Base-by-base conservation (phyloP, 2,797 vertebrate species). In the Okamejei kenojei region DNA sequence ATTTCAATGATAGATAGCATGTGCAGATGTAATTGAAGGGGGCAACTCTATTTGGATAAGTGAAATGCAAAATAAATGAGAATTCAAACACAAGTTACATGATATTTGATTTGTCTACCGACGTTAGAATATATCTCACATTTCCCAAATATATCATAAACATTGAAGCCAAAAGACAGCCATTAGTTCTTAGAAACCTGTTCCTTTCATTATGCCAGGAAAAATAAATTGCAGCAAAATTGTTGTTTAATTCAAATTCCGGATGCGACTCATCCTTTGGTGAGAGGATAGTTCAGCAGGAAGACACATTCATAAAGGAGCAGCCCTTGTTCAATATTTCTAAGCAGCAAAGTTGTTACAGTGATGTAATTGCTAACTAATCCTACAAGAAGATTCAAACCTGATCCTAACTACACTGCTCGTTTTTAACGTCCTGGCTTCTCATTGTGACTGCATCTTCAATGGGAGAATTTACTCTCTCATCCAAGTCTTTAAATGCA, bases 1-100 rank as follows among this genome's bases (percentile, higher is more conserved):
- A 68, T 68, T 68, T n/a, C 29, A 58, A n/a, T 86, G 29, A n/a
- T 84, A 5, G 54, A n/a, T 29, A 78, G 26, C 77, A 26, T 10
- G 5, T 0, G 11, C 29, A 13, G 61, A 65, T 29, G 82, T 63
- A 63, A 86, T 29, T 29, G 29, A 63, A 86, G n/a, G 29, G 61
- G 65, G 11, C 58, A 65, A 86, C 13, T 32, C 61, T 65, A 13
- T 19, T 35, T 68, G n/a, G 61, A 45, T 23, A 19, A 7, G 65
- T 29, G 0, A 61, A 10, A 58, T 26, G 35, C 13, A 61, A 11
- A 61, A 1, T 29, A 26, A 19, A 29, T 61, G 32, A 32, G 4
- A 88, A 65, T n/a, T 68, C 84, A 88, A 88, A 13, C 80, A 65
- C 61, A 29, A 88, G 84, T 68, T 88, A 21, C n/a, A 21, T 63